Base-by-base conservation (phyloP, 1,140 invertebrate genomes). In the Brachionus koreanus region DNA sequence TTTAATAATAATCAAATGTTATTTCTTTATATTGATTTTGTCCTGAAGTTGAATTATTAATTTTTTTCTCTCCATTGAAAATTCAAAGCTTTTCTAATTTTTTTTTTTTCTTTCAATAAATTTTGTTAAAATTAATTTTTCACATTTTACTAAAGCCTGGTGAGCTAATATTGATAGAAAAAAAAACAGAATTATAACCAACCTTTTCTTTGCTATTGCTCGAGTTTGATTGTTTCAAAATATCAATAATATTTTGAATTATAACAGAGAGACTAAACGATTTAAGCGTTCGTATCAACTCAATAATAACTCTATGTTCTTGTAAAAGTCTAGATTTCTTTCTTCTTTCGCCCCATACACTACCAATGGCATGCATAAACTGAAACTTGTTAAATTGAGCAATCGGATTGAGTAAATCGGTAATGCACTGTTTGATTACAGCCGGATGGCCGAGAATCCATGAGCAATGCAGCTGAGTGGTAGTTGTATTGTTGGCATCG, bases 271-370 rank as follows among this genome's bases (percentile, higher is more conserved):
- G 16, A 37, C 49, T 19, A 35, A 79, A 79, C 7, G 76, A 39
- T 37, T 79, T 79, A 9, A 79, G 33, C n/a, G 76, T 61, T 23
- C 76, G 10, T n/a, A 79, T 37, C 2, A 79, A 3, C 57, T 79
- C 76, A 16, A 79, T 79, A 5, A 79, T 79, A 16, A 65, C 76
- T 61, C 33, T 61, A 61, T 79, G 76, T 23, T 79, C 76, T 61
- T 79, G 76, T 2, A 61, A 37, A n/a, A 79, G 23, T 12, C 49
- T 39, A 4, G 76, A 79, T 19, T 65, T 57, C 42, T 79, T 79
- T 42, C 61, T 33, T 49, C 61, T 57, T 49, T 79, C 76, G n/a
- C 76, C 76, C 76, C 76, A 79, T 5, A 79, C 76, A 61, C 19
- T 79, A 52, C 76, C 76, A 42, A 79, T 61, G 2, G 49, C 76